Evolutionary conservation across 2,888 invertebrate genomes (phyloP), one percentile per base, ranked within the genome.

Genomic region (Ophion slaviceki): DNA sequence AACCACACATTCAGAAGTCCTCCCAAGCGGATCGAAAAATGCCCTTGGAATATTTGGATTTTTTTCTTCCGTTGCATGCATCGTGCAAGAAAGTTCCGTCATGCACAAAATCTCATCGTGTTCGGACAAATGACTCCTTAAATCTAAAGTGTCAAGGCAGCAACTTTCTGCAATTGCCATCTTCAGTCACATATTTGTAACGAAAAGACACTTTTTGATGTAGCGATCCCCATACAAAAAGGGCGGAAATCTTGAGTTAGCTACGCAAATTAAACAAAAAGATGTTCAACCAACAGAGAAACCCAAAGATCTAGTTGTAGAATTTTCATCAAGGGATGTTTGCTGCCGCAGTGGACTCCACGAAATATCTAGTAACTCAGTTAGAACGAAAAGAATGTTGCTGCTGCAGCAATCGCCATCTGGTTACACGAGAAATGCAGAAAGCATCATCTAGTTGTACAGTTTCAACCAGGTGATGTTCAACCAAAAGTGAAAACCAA

Each of bases 21-120:
- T 68, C 17, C 62, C 61, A 45, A 76, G 62, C 81, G 68, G 36
- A 70, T 62, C 75, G 62, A 40, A 76, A 67, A 57, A 57, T 36
- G 17, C 53, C 4, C 36, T 71, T 36, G 66, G 20, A 71, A 45
- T 62, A 57, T 64, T 57, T 11, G 14, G 36, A 62, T 76, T 20
- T 66, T 59, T 45, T 14, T 20, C 8, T 40, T 40, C 5, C 24
- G 7, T n/a, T 7, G 40, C 28, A 2, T n/a, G 45, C 32, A 53
- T 17, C 11, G 17, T 53, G 17, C 53, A 53, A 53, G 17, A 36
- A n/a, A 28, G 17, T 47, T 62, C 28, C 24, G 20, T 10, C 45
- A 66, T 20, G 40, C 40, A 40, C 7, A 40, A 40, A 40, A 40
- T 40, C 40, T 5, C 40, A 40, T 40, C 40, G 40, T 40, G 0